Conservation (phyloP, 2,888 invertebrate genomes). For the Oligia fasciuncula region DNA sequence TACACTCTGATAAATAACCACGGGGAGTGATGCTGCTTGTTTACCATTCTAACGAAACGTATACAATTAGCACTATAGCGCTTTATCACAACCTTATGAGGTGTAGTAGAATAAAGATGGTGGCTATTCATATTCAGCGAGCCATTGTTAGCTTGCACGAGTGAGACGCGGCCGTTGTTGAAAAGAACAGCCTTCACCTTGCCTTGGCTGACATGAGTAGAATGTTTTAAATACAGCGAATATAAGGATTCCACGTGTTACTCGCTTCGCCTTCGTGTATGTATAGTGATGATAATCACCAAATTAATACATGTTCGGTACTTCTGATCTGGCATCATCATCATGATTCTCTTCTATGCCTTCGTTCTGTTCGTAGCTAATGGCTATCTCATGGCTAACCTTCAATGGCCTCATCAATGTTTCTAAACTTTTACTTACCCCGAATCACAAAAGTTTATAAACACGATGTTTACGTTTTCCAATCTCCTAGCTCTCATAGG, state of each 20-base stretch:
- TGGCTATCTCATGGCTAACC: not conserved
- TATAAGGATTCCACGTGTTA: constrained; percentile 20
- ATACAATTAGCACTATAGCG: constrained; percentile 25
- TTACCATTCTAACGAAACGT: constrained; percentile 36
- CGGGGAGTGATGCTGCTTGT: constrained; percentile 37
- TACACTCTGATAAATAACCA: constrained; percentile 13
- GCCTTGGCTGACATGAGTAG: constrained; percentile 25
- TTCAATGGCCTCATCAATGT: not conserved
- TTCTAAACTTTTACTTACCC: not conserved
- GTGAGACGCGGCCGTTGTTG: constrained; percentile 35
- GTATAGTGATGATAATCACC: not conserved
- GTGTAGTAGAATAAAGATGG: constrained; percentile 32
- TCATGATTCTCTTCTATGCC: not conserved
- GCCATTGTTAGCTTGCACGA: constrained; percentile 47
- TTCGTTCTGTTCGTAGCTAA: not conserved
- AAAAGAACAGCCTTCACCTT: constrained; percentile 55
- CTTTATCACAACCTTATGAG: constrained; percentile 41
- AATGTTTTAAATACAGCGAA: constrained; percentile 15
- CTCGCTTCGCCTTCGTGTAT: not conserved
- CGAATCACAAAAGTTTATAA: constrained; percentile 2
- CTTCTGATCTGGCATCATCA: not conserved
- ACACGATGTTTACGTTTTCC: not conserved
- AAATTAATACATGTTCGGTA: not conserved
- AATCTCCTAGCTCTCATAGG: constrained; percentile 1
- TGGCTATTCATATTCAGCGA: constrained; percentile 45